phyloP scores from a whole-genome alignment of 2,113 vertebrate species.

The Carassius auratus region DNA sequence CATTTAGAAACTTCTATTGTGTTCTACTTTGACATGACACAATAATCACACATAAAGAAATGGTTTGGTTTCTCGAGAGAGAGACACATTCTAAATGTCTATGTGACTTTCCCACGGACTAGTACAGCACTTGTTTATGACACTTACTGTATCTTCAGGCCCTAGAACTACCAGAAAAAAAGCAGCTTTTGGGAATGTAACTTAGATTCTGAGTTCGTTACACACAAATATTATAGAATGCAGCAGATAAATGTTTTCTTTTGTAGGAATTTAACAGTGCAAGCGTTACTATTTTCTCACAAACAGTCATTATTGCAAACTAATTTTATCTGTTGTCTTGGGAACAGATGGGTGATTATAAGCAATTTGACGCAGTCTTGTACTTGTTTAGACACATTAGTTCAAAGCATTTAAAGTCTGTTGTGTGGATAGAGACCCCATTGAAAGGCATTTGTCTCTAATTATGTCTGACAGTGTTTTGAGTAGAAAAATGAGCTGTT shows the following conservation, averaged over 20 bases:
- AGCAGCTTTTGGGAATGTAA: conserved; percentile 3
- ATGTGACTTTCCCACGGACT: background rate
- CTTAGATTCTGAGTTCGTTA: conserved; percentile 6
- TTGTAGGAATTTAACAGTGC: conserved; percentile 24
- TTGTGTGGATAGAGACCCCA: conserved; percentile 1
- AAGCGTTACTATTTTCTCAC: conserved; percentile 12
- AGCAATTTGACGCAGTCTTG: conserved; percentile 18
- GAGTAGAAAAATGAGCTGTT: conserved; percentile 13
- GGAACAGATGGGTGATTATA: background rate
- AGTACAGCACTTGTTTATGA: background rate
- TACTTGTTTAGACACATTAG: conserved; percentile 29
- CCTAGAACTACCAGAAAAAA: background rate
- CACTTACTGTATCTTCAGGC: background rate
- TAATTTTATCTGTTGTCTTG: background rate
- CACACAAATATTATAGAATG: background rate
- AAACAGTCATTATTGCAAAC: background rate
- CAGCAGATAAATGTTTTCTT: conserved; percentile 1
- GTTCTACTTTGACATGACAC: background rate
- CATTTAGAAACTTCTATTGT: conserved; percentile 10
- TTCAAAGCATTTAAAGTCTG: conserved; percentile 22
- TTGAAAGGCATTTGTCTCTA: conserved; percentile 20
- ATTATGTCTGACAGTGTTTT: conserved; percentile 36
- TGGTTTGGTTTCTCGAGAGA: background rate
- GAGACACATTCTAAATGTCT: background rate
- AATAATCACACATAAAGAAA: conserved; percentile 4